A percentile compares a stretch with the other conserved stretches of the same genome.
phyloP scores from a whole-genome alignment of 2,113 vertebrate species.

The Lota lota region DNA sequence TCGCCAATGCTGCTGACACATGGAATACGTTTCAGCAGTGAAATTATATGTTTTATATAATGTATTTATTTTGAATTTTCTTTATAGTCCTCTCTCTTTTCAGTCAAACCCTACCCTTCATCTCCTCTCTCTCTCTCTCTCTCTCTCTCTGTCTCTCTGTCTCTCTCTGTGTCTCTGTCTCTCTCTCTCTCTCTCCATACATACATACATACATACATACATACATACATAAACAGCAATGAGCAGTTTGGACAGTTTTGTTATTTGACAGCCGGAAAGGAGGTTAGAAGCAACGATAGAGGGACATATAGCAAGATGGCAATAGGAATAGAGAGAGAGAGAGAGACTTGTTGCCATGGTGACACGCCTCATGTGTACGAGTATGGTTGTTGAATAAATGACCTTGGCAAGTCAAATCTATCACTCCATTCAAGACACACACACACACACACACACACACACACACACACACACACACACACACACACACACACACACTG shows the following conservation, averaged over 20 bases:
- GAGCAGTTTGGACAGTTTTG: conserved; percentile 22
- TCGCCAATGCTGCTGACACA: conserved; percentile 37
- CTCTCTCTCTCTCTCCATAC: background rate
- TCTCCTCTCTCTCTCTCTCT: conserved; percentile 1
- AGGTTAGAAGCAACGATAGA: conserved; percentile 13
- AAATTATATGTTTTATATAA: background rate
- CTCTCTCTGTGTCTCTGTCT: conserved; percentile 13
- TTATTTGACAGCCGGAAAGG: conserved; percentile 7
- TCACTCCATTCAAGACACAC: conserved; percentile 39
- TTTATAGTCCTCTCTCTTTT: background rate
- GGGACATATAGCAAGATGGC: conserved; percentile 20
- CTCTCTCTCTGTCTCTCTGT: conserved; percentile 5
- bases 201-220: background rate
- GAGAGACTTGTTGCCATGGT: conserved; percentile 63
- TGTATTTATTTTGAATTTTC: background rate
- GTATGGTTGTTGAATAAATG: conserved; percentile 64
- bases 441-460: conserved; percentile 18
- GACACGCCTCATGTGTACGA: conserved; percentile 58
- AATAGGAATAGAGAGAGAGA: conserved; percentile 29
- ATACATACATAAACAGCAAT: background rate
- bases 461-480: conserved; percentile 15
- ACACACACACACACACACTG: background rate
- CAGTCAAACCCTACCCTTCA: background rate
- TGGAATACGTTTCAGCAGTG: conserved; percentile 13
- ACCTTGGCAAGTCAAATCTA: conserved; percentile 66